Percentiles rank a stretch among this genome's conserved stretches.
Evolutionary conservation across 2,113 vertebrate genomes (phyloP).

Genomic region (Pseudonaja textilis): DNA sequence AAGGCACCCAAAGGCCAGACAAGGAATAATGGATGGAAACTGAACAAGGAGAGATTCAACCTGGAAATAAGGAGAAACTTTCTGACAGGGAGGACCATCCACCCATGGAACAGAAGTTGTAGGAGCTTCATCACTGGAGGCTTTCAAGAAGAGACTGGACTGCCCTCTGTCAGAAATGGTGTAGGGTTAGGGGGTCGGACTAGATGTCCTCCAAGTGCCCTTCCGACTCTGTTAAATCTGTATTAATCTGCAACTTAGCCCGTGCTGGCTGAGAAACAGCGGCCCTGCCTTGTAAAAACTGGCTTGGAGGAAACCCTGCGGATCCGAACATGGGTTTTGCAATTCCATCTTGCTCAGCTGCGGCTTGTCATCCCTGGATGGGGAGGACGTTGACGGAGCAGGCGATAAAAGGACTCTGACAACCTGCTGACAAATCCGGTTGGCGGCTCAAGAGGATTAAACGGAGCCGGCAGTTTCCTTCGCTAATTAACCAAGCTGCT

Average conservation of each 20-base stretch:
- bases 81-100: too few species aligned
- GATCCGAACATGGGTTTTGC: neutral
- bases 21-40: too few species aligned
- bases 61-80: too few species aligned
- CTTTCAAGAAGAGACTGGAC: too few species aligned
- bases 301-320: neutral
- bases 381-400: neutral
- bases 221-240: too few species aligned
- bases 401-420: neutral
- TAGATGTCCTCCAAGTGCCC: too few species aligned
- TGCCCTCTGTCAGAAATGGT: too few species aligned
- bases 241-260: neutral
- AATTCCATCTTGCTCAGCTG: neutral
- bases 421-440: neutral
- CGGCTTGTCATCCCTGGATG: neutral
- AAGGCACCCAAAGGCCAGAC: too few species aligned
- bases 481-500: conserved; percentile 56
- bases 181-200: too few species aligned
- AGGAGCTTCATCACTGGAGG: too few species aligned
- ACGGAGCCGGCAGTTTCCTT: neutral
- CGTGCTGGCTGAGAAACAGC: neutral
- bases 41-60: too few species aligned
- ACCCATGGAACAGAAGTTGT: too few species aligned
- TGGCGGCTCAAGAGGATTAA: neutral
- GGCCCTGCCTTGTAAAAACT: neutral